Evolutionary conservation across 2,797 vertebrate species (phyloP), one percentile per base, ranked within the genome.

Genomic region (Urocyon cinereoargenteus): DNA sequence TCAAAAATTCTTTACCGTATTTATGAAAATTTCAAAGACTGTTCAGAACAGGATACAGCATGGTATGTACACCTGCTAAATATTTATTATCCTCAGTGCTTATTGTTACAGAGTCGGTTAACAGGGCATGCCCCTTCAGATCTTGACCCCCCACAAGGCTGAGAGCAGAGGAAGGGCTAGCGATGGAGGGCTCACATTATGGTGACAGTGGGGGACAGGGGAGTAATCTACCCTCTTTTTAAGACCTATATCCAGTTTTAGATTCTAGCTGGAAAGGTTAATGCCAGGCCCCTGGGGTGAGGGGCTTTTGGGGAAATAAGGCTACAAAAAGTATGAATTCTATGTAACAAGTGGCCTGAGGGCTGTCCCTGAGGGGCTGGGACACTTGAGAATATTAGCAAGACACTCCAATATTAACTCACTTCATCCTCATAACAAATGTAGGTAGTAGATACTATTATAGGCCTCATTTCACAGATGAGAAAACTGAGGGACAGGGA

Each of bases 11-110:
- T 81, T 94, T 85, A 86, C 75, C 3, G 12, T 88, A 70, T 82
- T 81, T 90, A 77, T 77, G 90, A 84, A 79, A 64, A 86, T 96
- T 95, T 97, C 96, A 98, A 97, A 97, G 90, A 26, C 81, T 90
- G 45, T 81, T 91, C 55, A 79, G 91, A 91, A 97, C 87, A 97
- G 97, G 97, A 98, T 94, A 90, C 11, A 24, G 86, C 81, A 96
- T 5, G 4, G 75, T 82, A 95, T 79, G 34, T 85, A 88, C 53
- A 70, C 55, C 12, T 81, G 86, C 82, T 85, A 96, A 85, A 81
- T 86, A 95, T 93, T 95, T 97, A 94, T 96, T 51, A 83, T 66
- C 28, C 53, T 51, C 26, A 11, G 78, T 86, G 72, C 86, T 96
- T 93, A 81, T 77, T 96, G 40, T 91, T 97, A 97, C 86, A 94